Percentiles rank a stretch among this genome's conserved stretches.
Evolutionary conservation across 2,113 vertebrate genomes (phyloP).

Genomic region (Etheostoma cragini): DNA sequence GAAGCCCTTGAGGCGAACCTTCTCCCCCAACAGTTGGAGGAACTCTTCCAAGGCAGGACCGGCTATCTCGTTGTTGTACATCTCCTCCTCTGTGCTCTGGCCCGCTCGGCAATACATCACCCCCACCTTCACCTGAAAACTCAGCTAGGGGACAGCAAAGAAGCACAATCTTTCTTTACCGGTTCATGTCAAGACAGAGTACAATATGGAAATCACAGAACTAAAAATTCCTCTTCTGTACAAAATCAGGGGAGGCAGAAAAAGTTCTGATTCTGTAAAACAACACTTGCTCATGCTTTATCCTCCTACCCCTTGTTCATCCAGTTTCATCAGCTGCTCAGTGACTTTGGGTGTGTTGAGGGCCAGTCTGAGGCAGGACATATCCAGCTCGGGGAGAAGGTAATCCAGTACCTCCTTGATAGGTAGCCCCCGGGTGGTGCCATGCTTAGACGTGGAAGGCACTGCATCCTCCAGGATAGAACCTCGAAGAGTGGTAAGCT

Average conservation of each 20-base stretch:
- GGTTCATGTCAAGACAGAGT: background rate
- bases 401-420: constrained; percentile 95
- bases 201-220: background rate
- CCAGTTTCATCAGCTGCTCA: constrained; percentile 96
- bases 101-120: constrained; percentile 96
- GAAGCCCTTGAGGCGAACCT: constrained; percentile 94
- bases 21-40: constrained; percentile 93
- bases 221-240: background rate
- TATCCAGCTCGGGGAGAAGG: constrained; percentile 92
- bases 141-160: constrained; percentile 84
- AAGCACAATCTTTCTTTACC: constrained; percentile 1
- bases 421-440: constrained; percentile 91
- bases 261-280: background rate
- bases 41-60: constrained; percentile 95
- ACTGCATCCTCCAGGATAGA: constrained; percentile 93
- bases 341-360: constrained; percentile 97
- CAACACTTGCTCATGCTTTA: background rate
- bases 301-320: constrained; percentile 92
- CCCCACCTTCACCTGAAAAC: constrained; percentile 96
- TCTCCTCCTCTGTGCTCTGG: constrained; percentile 95
- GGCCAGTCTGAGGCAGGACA: constrained; percentile 92
- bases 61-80: constrained; percentile 96
- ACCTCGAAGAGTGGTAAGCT: constrained; percentile 94
- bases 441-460: constrained; percentile 94
- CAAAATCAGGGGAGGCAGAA: background rate